Base-by-base conservation (phyloP, 2,797 vertebrate species). In the Sarcophilus harrisii region DNA sequence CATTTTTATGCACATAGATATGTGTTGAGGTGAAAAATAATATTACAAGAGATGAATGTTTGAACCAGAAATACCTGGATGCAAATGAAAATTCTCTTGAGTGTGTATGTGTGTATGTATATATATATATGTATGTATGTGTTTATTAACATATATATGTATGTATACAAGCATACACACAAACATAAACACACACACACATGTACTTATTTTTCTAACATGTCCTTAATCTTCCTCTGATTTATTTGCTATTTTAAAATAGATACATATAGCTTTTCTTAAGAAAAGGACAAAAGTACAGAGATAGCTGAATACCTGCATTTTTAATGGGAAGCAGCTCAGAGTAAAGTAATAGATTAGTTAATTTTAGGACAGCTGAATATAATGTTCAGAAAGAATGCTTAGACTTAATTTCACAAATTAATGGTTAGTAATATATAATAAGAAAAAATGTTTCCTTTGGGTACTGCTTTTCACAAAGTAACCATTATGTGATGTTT, bases 401-500 rank as follows among this genome's bases (percentile, higher is more conserved):
- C 4, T 90, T n/a, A 93, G 95, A 58, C 92, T 16, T 91, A 94
- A 94, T 96, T 96, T 90, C 59, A 66, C 49, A 93, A 96, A 90
- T 59, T 13, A 45, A 94, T n/a, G 45, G 90, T 30, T 81, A 13
- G 90, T 95, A 96, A 96, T 96, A 93, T 0, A 27, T 66, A 90
- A 93, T 93, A 96, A 45, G 57, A 94, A 45, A 92, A 92, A 49
- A 45, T 60, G 92, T 90, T 90, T 91, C 11, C 87, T 94, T 95
- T 93, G 92, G 94, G 89, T 96, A 94, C n/a, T 94, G 45, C 18
- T 18, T 95, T 95, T 96, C 89, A 94, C 5, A 14, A 96, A 96
- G 90, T 97, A 97, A 95, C 90, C 95, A 21, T 32, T 97, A 96
- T 52, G 1, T 21, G 92, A 91, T 93, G 95, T 95, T 58, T 94